These are phyloP conservation scores for Cyclura pinguis DNA, from an alignment of 2,797 vertebrate species.

Conservation along the genomic window DNA sequence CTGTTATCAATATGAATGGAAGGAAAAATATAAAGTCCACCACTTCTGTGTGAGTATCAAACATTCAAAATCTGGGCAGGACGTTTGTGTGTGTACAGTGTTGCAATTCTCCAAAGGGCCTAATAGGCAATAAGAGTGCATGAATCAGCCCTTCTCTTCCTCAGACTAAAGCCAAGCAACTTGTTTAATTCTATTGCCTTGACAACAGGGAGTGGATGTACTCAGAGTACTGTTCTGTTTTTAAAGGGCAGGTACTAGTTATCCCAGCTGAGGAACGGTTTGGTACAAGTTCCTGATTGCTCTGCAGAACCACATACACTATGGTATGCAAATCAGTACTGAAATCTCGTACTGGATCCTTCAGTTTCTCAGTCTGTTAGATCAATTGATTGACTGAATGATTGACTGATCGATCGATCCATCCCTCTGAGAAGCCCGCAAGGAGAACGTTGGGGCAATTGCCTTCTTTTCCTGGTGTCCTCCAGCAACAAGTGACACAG, in stretches of 20 bases:
- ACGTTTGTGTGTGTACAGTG: background rate
- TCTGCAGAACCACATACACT: background rate
- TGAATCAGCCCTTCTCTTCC: background rate
- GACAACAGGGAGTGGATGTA: background rate
- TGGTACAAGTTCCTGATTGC: constrained; percentile 33
- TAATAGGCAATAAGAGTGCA: background rate
- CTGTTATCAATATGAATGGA: background rate
- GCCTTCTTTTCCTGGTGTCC: too few relatives aligned
- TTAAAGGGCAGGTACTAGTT: constrained; percentile 14
- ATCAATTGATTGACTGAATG: too few relatives aligned
- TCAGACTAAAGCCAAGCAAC: accelerated
- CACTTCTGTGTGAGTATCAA: background rate
- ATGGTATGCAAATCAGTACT: constrained; percentile 42
- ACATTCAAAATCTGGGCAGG: background rate
- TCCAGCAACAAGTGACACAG: too few relatives aligned
- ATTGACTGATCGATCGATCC: too few relatives aligned
- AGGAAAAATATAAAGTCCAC: background rate
- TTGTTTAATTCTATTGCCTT: constrained; percentile 42
- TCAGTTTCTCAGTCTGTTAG: background rate
- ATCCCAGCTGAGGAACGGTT: background rate
- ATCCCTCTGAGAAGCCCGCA: too few relatives aligned
- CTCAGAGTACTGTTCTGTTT: constrained; percentile 46
- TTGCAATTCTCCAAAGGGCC: constrained; percentile 5
- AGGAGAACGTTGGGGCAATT: too few relatives aligned
- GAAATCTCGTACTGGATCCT: constrained; percentile 21